These are phyloP conservation scores for Pachliopta kotzebuea DNA, from an alignment of 2,888 invertebrate species.

Conservation along the genomic window DNA sequence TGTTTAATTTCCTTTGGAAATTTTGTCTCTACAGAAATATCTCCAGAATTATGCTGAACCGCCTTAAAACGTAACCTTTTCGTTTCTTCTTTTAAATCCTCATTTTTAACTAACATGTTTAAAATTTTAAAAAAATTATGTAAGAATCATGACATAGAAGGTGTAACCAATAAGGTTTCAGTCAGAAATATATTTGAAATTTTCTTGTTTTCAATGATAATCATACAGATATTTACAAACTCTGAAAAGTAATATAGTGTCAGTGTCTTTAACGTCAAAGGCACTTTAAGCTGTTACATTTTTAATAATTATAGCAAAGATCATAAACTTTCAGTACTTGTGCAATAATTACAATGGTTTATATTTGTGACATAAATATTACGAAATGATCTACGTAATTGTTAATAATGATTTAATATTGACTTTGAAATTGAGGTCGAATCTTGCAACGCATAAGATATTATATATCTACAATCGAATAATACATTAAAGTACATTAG, in stretches of 20 bases:
- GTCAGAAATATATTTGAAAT: conserved; percentile 19
- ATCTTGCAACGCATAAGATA: too few relatives aligned
- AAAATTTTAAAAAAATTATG: conserved; percentile 14
- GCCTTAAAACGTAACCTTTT: conserved; percentile 73
- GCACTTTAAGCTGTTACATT: background rate
- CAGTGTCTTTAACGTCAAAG: conserved; percentile 17
- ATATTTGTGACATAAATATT: too few relatives aligned
- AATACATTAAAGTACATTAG: too few relatives aligned
- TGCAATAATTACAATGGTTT: background rate
- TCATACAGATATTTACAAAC: background rate
- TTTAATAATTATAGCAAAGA: background rate
- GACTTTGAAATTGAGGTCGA: too few relatives aligned
- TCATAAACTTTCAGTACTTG: background rate
- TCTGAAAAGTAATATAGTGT: conserved; percentile 8
- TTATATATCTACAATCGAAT: too few relatives aligned
- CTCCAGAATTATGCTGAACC: conserved; percentile 57
- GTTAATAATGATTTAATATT: too few relatives aligned
- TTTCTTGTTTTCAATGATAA: background rate
- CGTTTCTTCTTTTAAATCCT: conserved; percentile 64
- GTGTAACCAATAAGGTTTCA: conserved; percentile 11
- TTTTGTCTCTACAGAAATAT: conserved; percentile 54
- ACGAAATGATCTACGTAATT: too few relatives aligned
- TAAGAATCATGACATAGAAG: conserved; percentile 31
- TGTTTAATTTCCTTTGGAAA: conserved; percentile 53
- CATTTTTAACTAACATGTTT: conserved; percentile 61